Conservation (phyloP, 2,113 vertebrate genomes). For the Amblyornis subalaris region DNA sequence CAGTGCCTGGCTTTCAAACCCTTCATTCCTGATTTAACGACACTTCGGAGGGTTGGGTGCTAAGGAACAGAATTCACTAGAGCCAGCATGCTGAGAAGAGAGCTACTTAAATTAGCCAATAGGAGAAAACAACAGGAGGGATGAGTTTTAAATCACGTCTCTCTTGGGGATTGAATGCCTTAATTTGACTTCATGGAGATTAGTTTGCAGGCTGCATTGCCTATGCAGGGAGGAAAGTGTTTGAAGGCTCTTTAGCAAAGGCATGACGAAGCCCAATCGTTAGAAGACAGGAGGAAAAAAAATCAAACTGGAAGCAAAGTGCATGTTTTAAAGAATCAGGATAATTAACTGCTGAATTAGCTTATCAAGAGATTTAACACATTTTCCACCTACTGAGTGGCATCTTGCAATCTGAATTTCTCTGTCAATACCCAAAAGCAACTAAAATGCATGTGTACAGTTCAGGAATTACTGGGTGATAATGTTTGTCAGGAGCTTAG, state of each 20-base stretch:
- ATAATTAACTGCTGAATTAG: conserved; percentile 41
- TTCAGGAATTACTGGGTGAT: conserved; percentile 9
- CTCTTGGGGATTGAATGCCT: conserved; percentile 45
- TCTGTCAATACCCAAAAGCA: not conserved
- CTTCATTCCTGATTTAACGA: conserved; percentile 13
- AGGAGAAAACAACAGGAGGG: conserved; percentile 59
- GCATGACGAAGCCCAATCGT: not conserved
- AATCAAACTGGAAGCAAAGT: conserved; percentile 2
- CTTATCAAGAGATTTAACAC: conserved; percentile 2
- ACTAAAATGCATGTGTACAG: not conserved
- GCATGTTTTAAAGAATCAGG: conserved; percentile 19
- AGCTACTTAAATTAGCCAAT: conserved; percentile 58
- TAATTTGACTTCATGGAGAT: conserved; percentile 66
- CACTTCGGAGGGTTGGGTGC: conserved; percentile 35
- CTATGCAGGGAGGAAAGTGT: conserved; percentile 12
- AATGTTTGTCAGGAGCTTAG: not conserved
- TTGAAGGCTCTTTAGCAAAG: conserved; percentile 60
- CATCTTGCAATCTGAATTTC: not conserved
- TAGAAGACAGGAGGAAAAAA: not conserved
- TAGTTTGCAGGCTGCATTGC: conserved; percentile 46
- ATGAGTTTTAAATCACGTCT: conserved; percentile 46
- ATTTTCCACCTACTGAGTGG: not conserved
- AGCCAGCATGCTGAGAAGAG: conserved; percentile 46
- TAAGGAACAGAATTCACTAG: conserved; percentile 46
- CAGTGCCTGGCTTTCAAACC: conserved; percentile 20